These are phyloP conservation scores for Saturnia japonica DNA, from an alignment of 2,888 invertebrate species.

Conservation along the genomic window DNA sequence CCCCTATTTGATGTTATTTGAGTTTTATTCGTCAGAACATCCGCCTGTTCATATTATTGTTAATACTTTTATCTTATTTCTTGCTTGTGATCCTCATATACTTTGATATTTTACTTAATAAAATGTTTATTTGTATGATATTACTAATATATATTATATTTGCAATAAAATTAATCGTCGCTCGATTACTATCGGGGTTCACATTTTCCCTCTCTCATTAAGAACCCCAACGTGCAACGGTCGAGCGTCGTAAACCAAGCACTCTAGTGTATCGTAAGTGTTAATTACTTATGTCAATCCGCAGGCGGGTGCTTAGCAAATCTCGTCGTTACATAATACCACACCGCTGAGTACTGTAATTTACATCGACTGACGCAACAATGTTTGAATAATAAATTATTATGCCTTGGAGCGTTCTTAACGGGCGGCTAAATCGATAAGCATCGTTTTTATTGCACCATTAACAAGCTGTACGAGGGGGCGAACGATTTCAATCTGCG, in stretches of 20 bases:
- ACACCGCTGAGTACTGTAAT: slow-evolving; percentile 66
- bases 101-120: slow-evolving; percentile 19
- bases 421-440: slow-evolving; percentile 76
- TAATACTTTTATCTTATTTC: slow-evolving; percentile 33
- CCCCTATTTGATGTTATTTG: slow-evolving; percentile 69
- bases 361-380: slow-evolving; percentile 69
- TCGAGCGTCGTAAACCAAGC: slow-evolving; percentile 65
- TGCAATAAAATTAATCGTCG: slow-evolving; percentile 49
- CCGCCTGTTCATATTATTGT: slow-evolving; percentile 42
- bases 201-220: slow-evolving; percentile 61
- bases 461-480: slow-evolving; percentile 71
- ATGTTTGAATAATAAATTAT: slow-evolving; percentile 77
- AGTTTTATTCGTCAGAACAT: slow-evolving; percentile 59
- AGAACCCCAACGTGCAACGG: slow-evolving; percentile 55
- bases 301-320: slow-evolving; percentile 71
- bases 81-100: slow-evolving; percentile 25
- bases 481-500: slow-evolving; percentile 75
- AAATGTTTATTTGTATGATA: slow-evolving; percentile 18
- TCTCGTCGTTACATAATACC: slow-evolving; percentile 68
- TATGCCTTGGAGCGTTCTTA: slow-evolving; percentile 72
- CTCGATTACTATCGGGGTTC: slow-evolving; percentile 59
- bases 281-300: slow-evolving; percentile 79
- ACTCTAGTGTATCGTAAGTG: slow-evolving; percentile 75
- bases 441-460: slow-evolving; percentile 78
- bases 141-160: slow-evolving; percentile 28